A percentile compares a stretch with the other conserved stretches of the same genome.
These are phyloP conservation scores for Drosophila mauritiana DNA, from an alignment of 1,140 invertebrate genomes.

Conservation along the genomic window DNA sequence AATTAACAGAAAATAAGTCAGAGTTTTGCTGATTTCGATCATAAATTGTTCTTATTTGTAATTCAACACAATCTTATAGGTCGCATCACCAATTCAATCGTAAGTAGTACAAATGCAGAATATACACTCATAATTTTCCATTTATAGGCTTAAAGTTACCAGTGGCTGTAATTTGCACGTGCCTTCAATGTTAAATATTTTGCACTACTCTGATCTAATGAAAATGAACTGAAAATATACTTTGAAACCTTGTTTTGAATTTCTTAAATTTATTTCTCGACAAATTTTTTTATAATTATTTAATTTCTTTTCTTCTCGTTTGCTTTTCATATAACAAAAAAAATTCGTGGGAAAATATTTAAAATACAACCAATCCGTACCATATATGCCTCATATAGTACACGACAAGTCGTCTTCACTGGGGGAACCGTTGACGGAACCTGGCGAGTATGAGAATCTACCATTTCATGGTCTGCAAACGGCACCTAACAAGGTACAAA, in stretches of 20 bases:
- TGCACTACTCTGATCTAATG: neutral
- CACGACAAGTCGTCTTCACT: constrained; percentile 84
- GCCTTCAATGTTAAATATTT: neutral
- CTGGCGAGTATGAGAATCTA: constrained; percentile 95
- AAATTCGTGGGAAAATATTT: constrained; percentile 18
- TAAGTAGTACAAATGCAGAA: neutral
- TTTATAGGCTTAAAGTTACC: neutral
- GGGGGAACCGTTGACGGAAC: constrained; percentile 85
- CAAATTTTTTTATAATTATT: neutral
- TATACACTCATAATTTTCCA: neutral
- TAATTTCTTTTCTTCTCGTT: constrained; percentile 47
- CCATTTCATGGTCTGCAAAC: constrained; percentile 96
- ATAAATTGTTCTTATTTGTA: too few relatives aligned
- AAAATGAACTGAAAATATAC: neutral
- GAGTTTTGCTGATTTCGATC: too few relatives aligned
- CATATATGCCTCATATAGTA: constrained; percentile 67
- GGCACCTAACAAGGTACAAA: constrained; percentile 94
- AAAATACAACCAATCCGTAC: constrained; percentile 58
- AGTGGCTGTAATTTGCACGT: neutral
- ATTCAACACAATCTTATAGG: neutral
- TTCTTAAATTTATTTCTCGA: neutral
- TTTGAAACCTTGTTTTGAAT: neutral
- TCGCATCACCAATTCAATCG: neutral
- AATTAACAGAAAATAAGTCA: too few relatives aligned
- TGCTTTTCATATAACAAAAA: constrained; percentile 41